Conservation (phyloP, 2,797 vertebrate genomes). For the Urocyon cinereoargenteus region DNA sequence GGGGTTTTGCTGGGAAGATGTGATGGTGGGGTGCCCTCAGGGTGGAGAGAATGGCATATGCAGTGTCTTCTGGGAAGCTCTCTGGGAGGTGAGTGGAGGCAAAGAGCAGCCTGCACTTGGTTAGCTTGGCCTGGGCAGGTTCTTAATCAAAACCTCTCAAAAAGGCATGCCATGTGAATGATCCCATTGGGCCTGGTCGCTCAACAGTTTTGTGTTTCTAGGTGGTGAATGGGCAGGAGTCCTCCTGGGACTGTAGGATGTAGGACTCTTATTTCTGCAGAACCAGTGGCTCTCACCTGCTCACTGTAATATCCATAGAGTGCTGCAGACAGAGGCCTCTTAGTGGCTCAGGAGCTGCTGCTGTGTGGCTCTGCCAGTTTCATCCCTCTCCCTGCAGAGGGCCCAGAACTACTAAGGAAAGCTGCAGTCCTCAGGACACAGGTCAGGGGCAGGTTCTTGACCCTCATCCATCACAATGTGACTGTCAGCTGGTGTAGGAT, state of each 20-base stretch:
- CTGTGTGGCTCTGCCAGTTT: neutral
- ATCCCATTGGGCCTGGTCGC: too few relatives aligned
- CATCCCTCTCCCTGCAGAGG: neutral
- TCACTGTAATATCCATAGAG: neutral
- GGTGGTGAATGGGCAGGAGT: too few relatives aligned
- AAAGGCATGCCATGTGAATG: neutral
- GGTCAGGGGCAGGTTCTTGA: neutral
- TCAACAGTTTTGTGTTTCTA: neutral
- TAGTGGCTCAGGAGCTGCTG: neutral
- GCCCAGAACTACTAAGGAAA: neutral
- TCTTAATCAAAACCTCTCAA: neutral
- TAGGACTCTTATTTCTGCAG: neutral
- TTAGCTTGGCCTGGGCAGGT: neutral
- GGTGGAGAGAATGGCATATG: too few relatives aligned
- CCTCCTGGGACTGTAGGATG: neutral
- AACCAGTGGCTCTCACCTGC: neutral
- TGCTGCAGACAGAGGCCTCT: neutral
- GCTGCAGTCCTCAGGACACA: neutral
- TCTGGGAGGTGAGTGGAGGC: neutral
- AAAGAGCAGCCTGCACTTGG: neutral
- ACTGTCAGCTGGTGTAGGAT: neutral
- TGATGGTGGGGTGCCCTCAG: accelerated
- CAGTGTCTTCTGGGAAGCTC: neutral
- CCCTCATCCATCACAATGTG: slow-evolving; percentile 28
- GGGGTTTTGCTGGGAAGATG: neutral